Evolutionary conservation across 1,140 invertebrate species (phyloP).

Genomic region (Battus philenor): DNA sequence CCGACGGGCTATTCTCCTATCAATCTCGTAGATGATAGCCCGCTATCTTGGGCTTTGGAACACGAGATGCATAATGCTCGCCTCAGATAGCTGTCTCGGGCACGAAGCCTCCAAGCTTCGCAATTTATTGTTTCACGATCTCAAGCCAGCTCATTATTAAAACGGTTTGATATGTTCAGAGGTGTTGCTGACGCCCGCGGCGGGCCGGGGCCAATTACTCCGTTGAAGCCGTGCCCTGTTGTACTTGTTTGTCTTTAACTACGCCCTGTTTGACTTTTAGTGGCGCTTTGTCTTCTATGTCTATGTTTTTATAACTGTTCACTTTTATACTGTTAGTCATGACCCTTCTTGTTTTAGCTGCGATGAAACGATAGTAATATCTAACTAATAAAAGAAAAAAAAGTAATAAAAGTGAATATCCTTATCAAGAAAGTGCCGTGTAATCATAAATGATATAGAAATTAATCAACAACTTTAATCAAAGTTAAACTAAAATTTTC

Average conservation of each 20-base stretch:
- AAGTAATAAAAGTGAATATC: too few relatives aligned
- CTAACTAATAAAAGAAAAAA: too few relatives aligned
- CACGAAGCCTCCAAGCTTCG: slow-evolving; percentile 73
- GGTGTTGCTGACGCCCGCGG: slow-evolving; percentile 67
- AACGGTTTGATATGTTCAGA: slow-evolving; percentile 70
- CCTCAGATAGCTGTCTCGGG: slow-evolving; percentile 66
- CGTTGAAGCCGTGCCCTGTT: slow-evolving; percentile 29
- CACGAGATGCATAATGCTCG: slow-evolving; percentile 69
- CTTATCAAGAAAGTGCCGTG: too few relatives aligned
- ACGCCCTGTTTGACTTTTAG: slow-evolving; percentile 48
- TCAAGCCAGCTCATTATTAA: slow-evolving; percentile 70
- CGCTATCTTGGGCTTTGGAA: slow-evolving; percentile 46
- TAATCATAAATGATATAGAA: too few relatives aligned
- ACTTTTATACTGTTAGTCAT: too few relatives aligned
- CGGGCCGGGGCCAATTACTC: slow-evolving; percentile 62
- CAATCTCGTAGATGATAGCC: slow-evolving; percentile 71
- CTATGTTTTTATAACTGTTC: background rate
- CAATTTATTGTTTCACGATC: slow-evolving; percentile 76
- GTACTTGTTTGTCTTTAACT: slow-evolving; percentile 60
- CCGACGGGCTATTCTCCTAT: slow-evolving; percentile 70
- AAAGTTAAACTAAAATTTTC: slow-evolving; percentile 20
- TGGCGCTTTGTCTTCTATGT: slow-evolving; percentile 15
- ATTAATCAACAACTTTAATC: too few relatives aligned
- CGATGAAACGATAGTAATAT: too few relatives aligned
- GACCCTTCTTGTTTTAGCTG: too few relatives aligned